A percentile compares a stretch with the other conserved stretches of the same genome.
phyloP scores from a whole-genome alignment of 2,797 vertebrate genomes.

The Typhlichthys eigenmanni region DNA sequence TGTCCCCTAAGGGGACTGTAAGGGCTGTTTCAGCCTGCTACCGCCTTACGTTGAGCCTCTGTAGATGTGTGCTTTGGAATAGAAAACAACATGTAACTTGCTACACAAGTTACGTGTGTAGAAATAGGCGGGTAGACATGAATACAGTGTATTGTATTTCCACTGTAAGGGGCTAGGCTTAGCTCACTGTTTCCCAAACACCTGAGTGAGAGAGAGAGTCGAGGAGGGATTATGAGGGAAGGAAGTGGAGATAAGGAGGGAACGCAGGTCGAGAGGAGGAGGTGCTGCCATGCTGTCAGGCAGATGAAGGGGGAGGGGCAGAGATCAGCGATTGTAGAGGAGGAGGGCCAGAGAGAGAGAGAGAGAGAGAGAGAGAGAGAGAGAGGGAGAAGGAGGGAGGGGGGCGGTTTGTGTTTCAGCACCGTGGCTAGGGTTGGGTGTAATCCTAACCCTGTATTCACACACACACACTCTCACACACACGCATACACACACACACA shows the following conservation, averaged over 20 bases:
- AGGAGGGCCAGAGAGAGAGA: constrained; percentile 11
- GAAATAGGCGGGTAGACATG: too few relatives aligned
- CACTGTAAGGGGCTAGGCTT: background rate
- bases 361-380: constrained; percentile 16
- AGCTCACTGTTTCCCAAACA: constrained; percentile 28
- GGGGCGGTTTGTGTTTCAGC: constrained; percentile 83
- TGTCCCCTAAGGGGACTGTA: constrained; percentile 18
- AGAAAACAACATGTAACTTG: background rate
- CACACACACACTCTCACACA: constrained; percentile 7
- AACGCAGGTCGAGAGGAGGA: constrained; percentile 64
- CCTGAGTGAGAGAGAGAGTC: constrained; percentile 29
- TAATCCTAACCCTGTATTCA: constrained; percentile 72
- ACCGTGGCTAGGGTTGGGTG: constrained; percentile 68
- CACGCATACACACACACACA: constrained; percentile 1
- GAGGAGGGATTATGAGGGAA: constrained; percentile 53
- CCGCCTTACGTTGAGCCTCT: constrained; percentile 16
- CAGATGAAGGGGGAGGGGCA: constrained; percentile 53
- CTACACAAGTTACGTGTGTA: too few relatives aligned
- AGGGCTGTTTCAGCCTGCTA: constrained; percentile 24
- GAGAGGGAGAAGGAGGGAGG: constrained; percentile 49
- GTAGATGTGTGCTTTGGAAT: background rate
- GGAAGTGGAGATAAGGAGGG: constrained; percentile 37
- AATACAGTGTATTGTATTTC: background rate
- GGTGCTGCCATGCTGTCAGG: constrained; percentile 69
- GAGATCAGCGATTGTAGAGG: constrained; percentile 49